Conservation (phyloP, 2,888 invertebrate genomes). For the Agrypnus murinus region DNA sequence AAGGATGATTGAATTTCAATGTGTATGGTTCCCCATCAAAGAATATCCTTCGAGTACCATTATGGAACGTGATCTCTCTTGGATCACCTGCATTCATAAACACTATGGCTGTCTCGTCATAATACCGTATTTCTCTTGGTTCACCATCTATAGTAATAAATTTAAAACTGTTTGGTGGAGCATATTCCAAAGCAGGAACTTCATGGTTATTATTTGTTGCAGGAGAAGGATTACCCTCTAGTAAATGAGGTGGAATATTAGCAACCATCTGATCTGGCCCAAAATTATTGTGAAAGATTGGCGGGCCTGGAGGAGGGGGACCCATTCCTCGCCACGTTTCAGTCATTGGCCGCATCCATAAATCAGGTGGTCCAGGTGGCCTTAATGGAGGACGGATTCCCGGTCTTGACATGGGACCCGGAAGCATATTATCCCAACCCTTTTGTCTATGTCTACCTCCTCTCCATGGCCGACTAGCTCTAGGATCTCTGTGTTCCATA, state of each 20-base stretch:
- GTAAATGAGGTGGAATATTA: conserved; percentile 29
- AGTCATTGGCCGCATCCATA: conserved; percentile 57
- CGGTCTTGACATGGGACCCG: conserved; percentile 39
- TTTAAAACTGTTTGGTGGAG: conserved; percentile 81
- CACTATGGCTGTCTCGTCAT: conserved; percentile 88
- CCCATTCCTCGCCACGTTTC: conserved; percentile 59
- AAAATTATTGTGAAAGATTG: conserved; percentile 25
- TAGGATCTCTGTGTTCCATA: conserved; percentile 46
- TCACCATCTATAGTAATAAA: conserved; percentile 88
- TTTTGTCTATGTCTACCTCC: conserved; percentile 45
- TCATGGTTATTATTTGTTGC: conserved; percentile 43
- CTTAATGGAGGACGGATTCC: conserved; percentile 55
- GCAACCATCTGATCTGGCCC: conserved; percentile 18
- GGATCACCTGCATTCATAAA: conserved; percentile 92
- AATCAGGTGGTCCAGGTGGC: conserved; percentile 53
- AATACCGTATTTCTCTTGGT: conserved; percentile 88
- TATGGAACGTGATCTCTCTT: conserved; percentile 87
- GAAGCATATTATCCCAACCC: conserved; percentile 41
- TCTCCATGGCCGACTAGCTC: conserved; percentile 51
- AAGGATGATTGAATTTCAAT: conserved; percentile 79
- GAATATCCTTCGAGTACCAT: conserved; percentile 83
- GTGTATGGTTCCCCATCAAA: conserved; percentile 84
- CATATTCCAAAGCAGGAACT: conserved; percentile 71
- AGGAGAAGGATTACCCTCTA: conserved; percentile 36
- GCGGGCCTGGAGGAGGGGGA: conserved; percentile 46